Percentiles rank a stretch among this genome's conserved stretches.
Conservation (phyloP, 2,113 vertebrate species). For the Aptenodytes forsteri region DNA sequence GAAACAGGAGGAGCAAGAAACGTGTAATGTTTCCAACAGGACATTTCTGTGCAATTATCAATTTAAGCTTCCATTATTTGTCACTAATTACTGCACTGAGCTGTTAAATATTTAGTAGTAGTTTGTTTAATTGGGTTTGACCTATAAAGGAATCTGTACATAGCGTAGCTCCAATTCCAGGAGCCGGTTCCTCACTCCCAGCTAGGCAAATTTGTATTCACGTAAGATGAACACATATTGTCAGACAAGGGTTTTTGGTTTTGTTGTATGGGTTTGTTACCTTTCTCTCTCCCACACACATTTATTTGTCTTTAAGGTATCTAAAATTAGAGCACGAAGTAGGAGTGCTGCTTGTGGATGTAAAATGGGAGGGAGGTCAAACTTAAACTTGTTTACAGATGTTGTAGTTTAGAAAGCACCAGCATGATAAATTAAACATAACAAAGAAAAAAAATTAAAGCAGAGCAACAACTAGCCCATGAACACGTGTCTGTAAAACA, state of each 20-base stretch:
- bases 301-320: conserved; percentile 73
- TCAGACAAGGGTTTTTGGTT: conserved; percentile 5
- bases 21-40: conserved; percentile 10
- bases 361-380: conserved; percentile 71
- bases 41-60: conserved; percentile 71
- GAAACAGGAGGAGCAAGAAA: conserved; percentile 3
- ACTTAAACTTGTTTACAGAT: conserved; percentile 79
- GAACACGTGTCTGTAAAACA: conserved; percentile 68
- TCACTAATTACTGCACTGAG: conserved; percentile 70
- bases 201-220: conserved; percentile 55
- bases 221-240: conserved; percentile 40
- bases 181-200: conserved; percentile 9
- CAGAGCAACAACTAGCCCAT: conserved; percentile 67
- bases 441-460: conserved; percentile 64
- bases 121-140: conserved; percentile 78
- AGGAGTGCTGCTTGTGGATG: conserved; percentile 53
- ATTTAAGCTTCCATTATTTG: conserved; percentile 74
- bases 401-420: conserved; percentile 71
- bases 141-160: conserved; percentile 61
- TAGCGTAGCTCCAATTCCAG: not conserved
- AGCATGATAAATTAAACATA: conserved; percentile 82
- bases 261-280: not conserved
- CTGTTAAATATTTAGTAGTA: conserved; percentile 81
- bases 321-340: conserved; percentile 70
- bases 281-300: not conserved